Evolutionary conservation across 2,113 vertebrate genomes (phyloP), one percentile per base, ranked within the genome.

Genomic region (Thunnus maccoyii): DNA sequence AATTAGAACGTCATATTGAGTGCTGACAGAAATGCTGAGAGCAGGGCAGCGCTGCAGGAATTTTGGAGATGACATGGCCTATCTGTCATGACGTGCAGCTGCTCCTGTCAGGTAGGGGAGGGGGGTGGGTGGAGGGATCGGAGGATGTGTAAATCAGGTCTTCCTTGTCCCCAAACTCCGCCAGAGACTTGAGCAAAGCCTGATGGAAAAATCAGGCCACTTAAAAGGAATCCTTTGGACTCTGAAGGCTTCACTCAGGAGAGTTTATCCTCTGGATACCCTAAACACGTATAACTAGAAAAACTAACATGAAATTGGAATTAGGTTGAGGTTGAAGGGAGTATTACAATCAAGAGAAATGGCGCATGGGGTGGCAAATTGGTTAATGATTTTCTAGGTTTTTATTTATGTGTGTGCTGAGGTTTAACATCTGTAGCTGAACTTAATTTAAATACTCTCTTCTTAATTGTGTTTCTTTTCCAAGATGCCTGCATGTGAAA

Each of bases 1-100:
- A 95, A 95, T 95, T 94, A 95, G 94, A 94, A 87, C 78, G 82
- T 95, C 94, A 94, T 91, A 87, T 90, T 93, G 91, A 94, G 94
- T 92, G 94, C 69, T 95, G 94, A 95, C 93, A 94, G 94, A 95
- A 93, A 94, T 90, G 94, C 88, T 92, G 92, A 95, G 94, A 92
- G 93, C 87, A 85, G 86, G 71, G 85, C 82, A 89, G 83, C 69
- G 9, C 80, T 88, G 73, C 61, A 87, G 90, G 92, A 93, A 95
- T 92, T 86, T 78, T 81, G 85, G 86, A 93, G 90, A 92, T 91
- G 94, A 94, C 94, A 93, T 81, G 69, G 86, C 85, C 90, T 64
- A 86, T 93, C 88, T 84, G 91, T 93, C 91, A 93, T 79, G 88
- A 89, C 78, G 73, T 78, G 88, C 94, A 95, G 93, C 94, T 95